These are phyloP conservation scores for Phaenicophaeus curvirostris DNA, from an alignment of 2,797 vertebrate species.

Conservation along the genomic window DNA sequence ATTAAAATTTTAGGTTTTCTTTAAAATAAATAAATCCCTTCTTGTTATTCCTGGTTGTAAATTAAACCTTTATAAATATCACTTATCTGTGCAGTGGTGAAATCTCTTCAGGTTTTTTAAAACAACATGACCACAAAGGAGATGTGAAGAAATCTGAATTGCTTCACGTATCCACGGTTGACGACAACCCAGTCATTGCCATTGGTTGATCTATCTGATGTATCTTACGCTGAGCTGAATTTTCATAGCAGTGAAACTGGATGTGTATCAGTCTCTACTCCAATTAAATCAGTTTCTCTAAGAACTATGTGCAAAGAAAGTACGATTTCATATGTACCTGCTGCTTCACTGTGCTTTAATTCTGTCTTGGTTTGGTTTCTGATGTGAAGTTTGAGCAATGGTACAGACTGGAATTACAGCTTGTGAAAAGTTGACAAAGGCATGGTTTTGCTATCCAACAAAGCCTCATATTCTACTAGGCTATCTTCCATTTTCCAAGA, in stretches of 20 bases:
- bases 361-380: not conserved
- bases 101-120: not conserved
- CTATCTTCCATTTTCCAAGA: not conserved
- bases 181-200: not conserved
- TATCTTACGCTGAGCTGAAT: not conserved
- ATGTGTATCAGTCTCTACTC: not conserved
- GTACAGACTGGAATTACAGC: not conserved
- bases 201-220: not conserved
- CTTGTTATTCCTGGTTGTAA: not conserved
- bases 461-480: not conserved
- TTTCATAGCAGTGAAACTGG: not conserved
- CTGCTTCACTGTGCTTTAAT: not conserved
- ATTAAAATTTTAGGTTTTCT: not conserved
- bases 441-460: not conserved
- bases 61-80: not conserved
- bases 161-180: not conserved
- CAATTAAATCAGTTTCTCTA: not conserved
- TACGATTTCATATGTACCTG: not conserved
- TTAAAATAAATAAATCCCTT: not conserved
- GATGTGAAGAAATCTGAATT: not conserved
- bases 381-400: not conserved
- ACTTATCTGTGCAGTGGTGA: not conserved
- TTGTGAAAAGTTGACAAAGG: not conserved
- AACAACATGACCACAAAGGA: not conserved
- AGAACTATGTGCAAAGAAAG: not conserved